These are phyloP conservation scores for Stomorhina lunata DNA, from an alignment of 2,888 invertebrate genomes.

Conservation along the genomic window DNA sequence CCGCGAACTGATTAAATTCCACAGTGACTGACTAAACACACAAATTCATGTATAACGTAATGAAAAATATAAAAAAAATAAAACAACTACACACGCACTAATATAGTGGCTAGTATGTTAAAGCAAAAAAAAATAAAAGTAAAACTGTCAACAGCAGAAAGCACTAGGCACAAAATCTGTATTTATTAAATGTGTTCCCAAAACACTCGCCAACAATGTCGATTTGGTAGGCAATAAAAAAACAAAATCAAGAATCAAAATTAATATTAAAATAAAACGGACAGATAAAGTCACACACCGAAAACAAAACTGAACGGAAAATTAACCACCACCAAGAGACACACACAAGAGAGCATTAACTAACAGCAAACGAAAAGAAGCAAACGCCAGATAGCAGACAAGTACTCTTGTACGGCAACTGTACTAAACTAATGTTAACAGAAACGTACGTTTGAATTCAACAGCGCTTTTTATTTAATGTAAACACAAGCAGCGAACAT, in stretches of 20 bases:
- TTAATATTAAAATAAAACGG: slow-evolving; percentile 40
- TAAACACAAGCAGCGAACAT: slow-evolving; percentile 23
- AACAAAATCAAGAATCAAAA: slow-evolving; percentile 49
- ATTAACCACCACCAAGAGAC: slow-evolving; percentile 35
- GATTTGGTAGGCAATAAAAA: slow-evolving; percentile 18
- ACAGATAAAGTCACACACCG: not conserved
- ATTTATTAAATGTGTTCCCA: slow-evolving; percentile 41
- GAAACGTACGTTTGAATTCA: slow-evolving; percentile 29
- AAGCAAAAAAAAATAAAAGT: slow-evolving; percentile 10
- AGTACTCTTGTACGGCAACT: slow-evolving; percentile 61
- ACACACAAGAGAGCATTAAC: slow-evolving; percentile 27
- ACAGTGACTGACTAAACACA: slow-evolving; percentile 48
- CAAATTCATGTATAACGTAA: slow-evolving; percentile 33
- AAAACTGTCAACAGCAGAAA: slow-evolving; percentile 13
- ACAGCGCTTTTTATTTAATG: slow-evolving; percentile 37
- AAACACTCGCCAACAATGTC: slow-evolving; percentile 30
- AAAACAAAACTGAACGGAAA: slow-evolving; percentile 15
- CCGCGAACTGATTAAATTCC: slow-evolving; percentile 58
- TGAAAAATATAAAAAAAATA: slow-evolving; percentile 13
- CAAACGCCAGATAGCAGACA: slow-evolving; percentile 2
- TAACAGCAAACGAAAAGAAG: slow-evolving; percentile 17
- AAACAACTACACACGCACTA: slow-evolving; percentile 29
- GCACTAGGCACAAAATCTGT: slow-evolving; percentile 4
- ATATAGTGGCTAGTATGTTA: slow-evolving; percentile 25
- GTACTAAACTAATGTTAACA: slow-evolving; percentile 64